A percentile compares a stretch with the other conserved stretches of the same genome.
These are phyloP conservation scores for Cerceris ruficornis DNA, from an alignment of 2,888 invertebrate species.

Conservation along the genomic window DNA sequence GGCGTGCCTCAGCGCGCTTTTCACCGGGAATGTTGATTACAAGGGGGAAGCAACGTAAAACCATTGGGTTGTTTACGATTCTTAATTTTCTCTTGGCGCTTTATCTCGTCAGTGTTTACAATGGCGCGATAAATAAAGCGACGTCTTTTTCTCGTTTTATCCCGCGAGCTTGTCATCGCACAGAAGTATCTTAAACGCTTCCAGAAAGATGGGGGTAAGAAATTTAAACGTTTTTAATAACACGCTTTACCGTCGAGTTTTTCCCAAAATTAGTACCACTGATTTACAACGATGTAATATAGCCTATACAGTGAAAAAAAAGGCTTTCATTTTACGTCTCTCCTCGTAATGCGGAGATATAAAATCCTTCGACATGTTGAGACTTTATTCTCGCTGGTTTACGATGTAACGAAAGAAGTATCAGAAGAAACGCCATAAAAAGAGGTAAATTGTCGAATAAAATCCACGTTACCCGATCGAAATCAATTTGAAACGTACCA, in stretches of 20 bases:
- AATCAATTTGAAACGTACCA: not conserved
- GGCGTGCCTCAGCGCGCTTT: not conserved
- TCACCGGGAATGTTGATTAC: not conserved
- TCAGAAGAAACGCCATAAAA: not conserved
- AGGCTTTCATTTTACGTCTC: constrained; percentile 14
- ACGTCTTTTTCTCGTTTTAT: not conserved
- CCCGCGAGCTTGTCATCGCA: not conserved
- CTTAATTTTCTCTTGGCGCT: constrained; percentile 3
- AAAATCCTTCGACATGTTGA: constrained; percentile 35
- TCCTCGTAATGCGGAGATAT: constrained; percentile 17
- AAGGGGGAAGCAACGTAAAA: not conserved
- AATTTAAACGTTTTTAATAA: not conserved
- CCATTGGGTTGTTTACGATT: not conserved
- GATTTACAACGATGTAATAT: not conserved
- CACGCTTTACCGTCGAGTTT: not conserved
- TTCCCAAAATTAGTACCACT: not conserved
- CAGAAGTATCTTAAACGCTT: not conserved
- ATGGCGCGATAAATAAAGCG: not conserved
- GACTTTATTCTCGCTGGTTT: constrained; percentile 34
- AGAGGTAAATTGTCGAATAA: not conserved
- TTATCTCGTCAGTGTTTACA: not conserved
- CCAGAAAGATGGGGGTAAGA: not conserved
- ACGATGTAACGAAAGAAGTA: constrained; percentile 34
- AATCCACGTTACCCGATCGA: not conserved
- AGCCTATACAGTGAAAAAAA: not conserved